Evolutionary conservation across 1,140 invertebrate species (phyloP).

Genomic region (Batillaria attramentaria): DNA sequence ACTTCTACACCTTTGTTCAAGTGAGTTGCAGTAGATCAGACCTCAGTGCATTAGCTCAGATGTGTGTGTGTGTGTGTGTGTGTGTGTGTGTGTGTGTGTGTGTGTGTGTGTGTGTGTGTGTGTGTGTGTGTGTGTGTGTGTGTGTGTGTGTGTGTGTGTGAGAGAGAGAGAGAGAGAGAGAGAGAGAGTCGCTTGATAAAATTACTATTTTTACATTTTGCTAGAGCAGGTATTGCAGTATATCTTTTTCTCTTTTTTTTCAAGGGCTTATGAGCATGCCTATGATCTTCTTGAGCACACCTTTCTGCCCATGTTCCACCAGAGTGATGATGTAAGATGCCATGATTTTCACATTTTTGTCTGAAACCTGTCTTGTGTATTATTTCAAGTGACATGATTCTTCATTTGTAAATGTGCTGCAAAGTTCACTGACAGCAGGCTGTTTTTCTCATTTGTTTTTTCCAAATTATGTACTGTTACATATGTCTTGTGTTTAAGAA

Average conservation of each 20-base stretch:
- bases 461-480: no score
- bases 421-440: not conserved
- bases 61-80: slow-evolving; percentile 11
- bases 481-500: no score
- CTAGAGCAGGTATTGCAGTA: no score
- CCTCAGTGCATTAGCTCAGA: no score
- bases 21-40: no score
- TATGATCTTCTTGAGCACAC: slow-evolving; percentile 83
- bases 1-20: slow-evolving; percentile 85
- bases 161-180: no score
- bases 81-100: not conserved
- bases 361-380: not conserved
- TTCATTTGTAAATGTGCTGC: not conserved
- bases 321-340: slow-evolving; percentile 85
- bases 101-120: slow-evolving; percentile 17
- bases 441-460: no score
- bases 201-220: no score
- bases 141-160: not conserved
- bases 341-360: slow-evolving; percentile 6
- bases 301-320: slow-evolving; percentile 85
- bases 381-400: not conserved
- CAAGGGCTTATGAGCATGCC: slow-evolving; percentile 83
- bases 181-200: no score
- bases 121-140: not conserved
- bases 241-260: no score